Percentiles rank a stretch among this genome's conserved stretches.
phyloP scores from a whole-genome alignment of 2,888 invertebrate genomes.

The Sclerodermus sp. region DNA sequence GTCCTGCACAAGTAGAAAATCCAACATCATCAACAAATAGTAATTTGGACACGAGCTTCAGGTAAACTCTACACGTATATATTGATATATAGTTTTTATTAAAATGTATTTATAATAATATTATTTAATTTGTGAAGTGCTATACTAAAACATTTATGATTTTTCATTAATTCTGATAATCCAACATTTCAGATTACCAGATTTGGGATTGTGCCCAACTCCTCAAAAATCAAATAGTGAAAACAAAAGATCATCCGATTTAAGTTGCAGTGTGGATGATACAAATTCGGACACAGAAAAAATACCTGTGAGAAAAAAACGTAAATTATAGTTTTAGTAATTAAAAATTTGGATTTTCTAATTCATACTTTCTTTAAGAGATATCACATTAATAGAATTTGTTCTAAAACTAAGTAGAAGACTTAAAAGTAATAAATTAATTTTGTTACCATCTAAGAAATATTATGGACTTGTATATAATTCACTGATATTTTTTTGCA shows the following conservation, averaged over 20 bases:
- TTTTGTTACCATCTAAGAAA: too few relatives aligned
- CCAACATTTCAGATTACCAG: constrained; percentile 13
- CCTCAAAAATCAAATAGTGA: constrained; percentile 6
- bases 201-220: constrained; percentile 15
- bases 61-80: neutral
- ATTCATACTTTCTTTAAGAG: too few relatives aligned
- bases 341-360: neutral
- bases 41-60: neutral
- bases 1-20: neutral
- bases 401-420: too few relatives aligned
- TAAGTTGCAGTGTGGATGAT: neutral
- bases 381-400: too few relatives aligned
- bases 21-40: neutral
- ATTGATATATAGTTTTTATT: too few relatives aligned
- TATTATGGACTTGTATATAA: too few relatives aligned
- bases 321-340: constrained; percentile 5
- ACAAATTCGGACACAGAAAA: neutral
- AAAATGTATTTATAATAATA: too few relatives aligned
- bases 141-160: too few relatives aligned
- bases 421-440: too few relatives aligned
- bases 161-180: neutral
- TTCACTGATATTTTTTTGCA: too few relatives aligned
- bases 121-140: too few relatives aligned
- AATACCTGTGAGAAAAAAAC: constrained; percentile 18
- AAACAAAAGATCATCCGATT: neutral